Evolutionary conservation across 2,888 invertebrate genomes (phyloP), one percentile per base, ranked within the genome.

Genomic region (Drosophila antonietae): DNA sequence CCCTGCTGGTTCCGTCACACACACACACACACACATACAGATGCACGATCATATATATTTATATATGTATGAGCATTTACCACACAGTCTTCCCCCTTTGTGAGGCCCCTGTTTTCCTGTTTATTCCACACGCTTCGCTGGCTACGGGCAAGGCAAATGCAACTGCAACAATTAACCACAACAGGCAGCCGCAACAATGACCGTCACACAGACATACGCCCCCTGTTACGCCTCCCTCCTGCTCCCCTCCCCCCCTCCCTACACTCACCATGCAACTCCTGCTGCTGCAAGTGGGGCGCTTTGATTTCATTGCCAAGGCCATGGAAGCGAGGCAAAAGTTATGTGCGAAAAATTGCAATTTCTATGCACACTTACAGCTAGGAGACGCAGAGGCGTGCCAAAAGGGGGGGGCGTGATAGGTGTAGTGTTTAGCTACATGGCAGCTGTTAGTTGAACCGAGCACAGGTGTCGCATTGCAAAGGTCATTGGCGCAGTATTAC

Each of bases 251-350:
- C 15, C 15, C 12, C n/a, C n/a, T 28, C 8, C 18, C 2, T 15
- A 0, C 20, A 1, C 44, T 28, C 23, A 0, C 28, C 28, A 28
- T 28, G 6, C 28, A 28, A 6, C 28, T 28, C 28, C 41, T n/a
- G 18, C 37, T 28, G n/a, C 55, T 41, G 55, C 56, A 23, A 33
- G 18, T 43, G 56, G 52, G 56, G 31, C 33, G 33, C 23, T 33
- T 37, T 44, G 1, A 51, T 73, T 85, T 84, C 84, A 84, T 76
- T 88, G 88, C 73, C 88, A 84, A 84, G 84, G 84, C 83, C 88
- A 75, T 81, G 78, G 68, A 53, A 68, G 47, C 58, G 44, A 39
- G 53, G 43, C 66, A 23, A 56, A 63, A 63, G 39, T 56, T 62
- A 62, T 62, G 64, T 62, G 64, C 47, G 61, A 67, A 72, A 68